These are phyloP conservation scores for Neocloeon triangulifer DNA, from an alignment of 1,140 invertebrate genomes.

Conservation along the genomic window DNA sequence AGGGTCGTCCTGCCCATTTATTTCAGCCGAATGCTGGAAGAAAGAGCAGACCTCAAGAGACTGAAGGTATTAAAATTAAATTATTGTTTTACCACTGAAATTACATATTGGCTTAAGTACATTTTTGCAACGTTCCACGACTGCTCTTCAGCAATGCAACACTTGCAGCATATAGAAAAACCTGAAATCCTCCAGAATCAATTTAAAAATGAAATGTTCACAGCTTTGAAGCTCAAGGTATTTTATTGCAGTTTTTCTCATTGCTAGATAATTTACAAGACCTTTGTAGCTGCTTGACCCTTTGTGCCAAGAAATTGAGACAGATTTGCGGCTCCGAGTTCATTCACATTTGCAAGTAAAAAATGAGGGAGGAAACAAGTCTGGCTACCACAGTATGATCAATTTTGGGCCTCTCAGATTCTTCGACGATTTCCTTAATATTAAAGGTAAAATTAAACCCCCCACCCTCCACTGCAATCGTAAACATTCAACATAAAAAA, in stretches of 20 bases:
- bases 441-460: slow-evolving; percentile 15
- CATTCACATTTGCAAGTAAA: slow-evolving; percentile 76
- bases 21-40: slow-evolving; percentile 41
- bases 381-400: slow-evolving; percentile 21
- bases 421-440: slow-evolving; percentile 20
- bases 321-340: slow-evolving; percentile 67
- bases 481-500: not conserved
- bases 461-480: not conserved
- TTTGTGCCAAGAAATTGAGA: slow-evolving; percentile 71
- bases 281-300: slow-evolving; percentile 36
- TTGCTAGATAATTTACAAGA: no score
- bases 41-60: slow-evolving; percentile 32
- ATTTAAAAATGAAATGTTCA: slow-evolving; percentile 16
- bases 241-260: no score
- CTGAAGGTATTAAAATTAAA: slow-evolving; percentile 22
- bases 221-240: slow-evolving; percentile 8
- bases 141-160: slow-evolving; percentile 20
- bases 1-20: slow-evolving; percentile 52
- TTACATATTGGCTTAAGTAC: slow-evolving; percentile 24
- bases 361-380: slow-evolving; percentile 26
- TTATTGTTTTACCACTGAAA: no score
- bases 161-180: slow-evolving; percentile 16
- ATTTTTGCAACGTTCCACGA: slow-evolving; percentile 39
- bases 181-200: slow-evolving; percentile 15
- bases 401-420: slow-evolving; percentile 19